Conservation (phyloP, 2,888 invertebrate genomes). For the Pristionchus japonicus region DNA sequence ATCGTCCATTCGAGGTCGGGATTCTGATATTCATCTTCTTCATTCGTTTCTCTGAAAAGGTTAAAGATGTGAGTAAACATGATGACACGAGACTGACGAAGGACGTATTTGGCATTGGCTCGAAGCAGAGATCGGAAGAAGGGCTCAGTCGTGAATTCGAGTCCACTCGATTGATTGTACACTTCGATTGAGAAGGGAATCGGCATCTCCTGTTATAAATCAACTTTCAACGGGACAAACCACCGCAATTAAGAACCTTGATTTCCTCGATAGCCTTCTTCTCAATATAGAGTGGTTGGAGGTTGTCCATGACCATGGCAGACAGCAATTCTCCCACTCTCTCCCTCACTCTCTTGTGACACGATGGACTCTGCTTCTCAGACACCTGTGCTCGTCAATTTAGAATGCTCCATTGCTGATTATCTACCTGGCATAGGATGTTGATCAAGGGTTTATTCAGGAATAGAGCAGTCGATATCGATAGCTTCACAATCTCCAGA, state of each 20-base stretch:
- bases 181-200: not conserved
- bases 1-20: constrained; percentile 52
- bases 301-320: constrained; percentile 53
- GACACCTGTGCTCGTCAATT: not conserved
- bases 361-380: not conserved
- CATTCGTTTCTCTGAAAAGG: constrained; percentile 18
- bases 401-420: not conserved
- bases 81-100: not conserved
- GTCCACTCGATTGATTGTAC: not conserved
- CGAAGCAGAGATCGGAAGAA: constrained; percentile 65
- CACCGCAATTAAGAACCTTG: too few relatives aligned
- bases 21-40: constrained; percentile 29
- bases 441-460: constrained; percentile 76
- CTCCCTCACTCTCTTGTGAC: constrained; percentile 60
- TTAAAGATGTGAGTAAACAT: not conserved
- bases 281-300: not conserved
- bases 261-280: not conserved
- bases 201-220: too few relatives aligned
- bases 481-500: constrained; percentile 71
- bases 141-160: constrained; percentile 54
- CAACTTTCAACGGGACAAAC: not conserved
- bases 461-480: constrained; percentile 65
- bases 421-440: constrained; percentile 74
- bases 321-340: constrained; percentile 69
- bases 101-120: constrained; percentile 47